Base-by-base conservation (phyloP, 1,140 invertebrate genomes). In the Forficula auricularia region DNA sequence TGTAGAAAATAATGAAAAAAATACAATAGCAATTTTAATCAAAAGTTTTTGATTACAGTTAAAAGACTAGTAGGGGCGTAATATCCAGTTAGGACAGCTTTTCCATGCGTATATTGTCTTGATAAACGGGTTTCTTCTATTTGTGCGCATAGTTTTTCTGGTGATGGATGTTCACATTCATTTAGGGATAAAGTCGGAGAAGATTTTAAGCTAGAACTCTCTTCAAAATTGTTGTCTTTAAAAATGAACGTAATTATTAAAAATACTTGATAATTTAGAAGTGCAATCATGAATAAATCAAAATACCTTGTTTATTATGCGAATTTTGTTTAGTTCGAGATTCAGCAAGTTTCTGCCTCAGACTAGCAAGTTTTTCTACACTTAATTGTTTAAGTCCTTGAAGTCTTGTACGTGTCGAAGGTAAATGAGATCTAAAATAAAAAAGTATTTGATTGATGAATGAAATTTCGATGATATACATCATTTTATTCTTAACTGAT, bases 291-390 rank as follows among this genome's bases (percentile, higher is more conserved):
- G 4, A 6, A 4, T 27, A 6, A 27, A 6, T 6, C 4, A 27
- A 27, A 27, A 6, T 27, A 27, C 22, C 22, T 6, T 27, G 22
- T 27, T 27, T 27, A 27, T 4, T 27, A 10, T 27, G 22, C 4
- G 22, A 27, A 27, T 4, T 6, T 27, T 27, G 22, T 10, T 27
- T 27, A 10, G 49, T 49, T 48, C 68, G 68, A 45, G 67, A 66
- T 53, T 74, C 71, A 7, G 67, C 66, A n/a, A 81, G 53, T 32
- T 77, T 71, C 55, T 75, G 72, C 51, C 68, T 73, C 2, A 79
- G 58, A 39, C 66, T 70, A 20, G 67, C 65, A 31, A 79, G 56
- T 53, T 77, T 79, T 47, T 77, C 75, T 0, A 73, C 69, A 3
- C 75, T 75, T 31, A 77, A 54, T 50, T 75, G 73, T 50, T 75